phyloP scores from a whole-genome alignment of 1,140 invertebrate genomes.

The Limonius californicus region DNA sequence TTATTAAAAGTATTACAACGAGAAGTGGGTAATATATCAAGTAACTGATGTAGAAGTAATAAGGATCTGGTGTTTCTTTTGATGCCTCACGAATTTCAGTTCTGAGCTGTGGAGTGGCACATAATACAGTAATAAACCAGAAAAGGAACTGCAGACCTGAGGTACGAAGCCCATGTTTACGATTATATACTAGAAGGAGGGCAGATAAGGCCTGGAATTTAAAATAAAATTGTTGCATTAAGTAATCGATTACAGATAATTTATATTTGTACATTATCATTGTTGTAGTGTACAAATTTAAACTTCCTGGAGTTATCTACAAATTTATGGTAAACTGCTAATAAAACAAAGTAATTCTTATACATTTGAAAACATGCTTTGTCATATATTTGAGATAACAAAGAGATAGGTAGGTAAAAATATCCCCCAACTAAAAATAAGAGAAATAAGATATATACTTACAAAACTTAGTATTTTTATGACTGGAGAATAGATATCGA shows the following conservation, averaged over 20 bases:
- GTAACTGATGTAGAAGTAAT: conserved; percentile 69
- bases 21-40: conserved; percentile 78
- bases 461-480: conserved; percentile 76
- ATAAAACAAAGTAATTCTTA: too few species aligned
- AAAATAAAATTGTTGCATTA: too few species aligned
- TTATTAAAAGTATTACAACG: conserved; percentile 69
- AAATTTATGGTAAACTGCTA: too few species aligned
- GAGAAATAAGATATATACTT: conserved; percentile 61
- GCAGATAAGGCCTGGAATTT: conserved; percentile 67
- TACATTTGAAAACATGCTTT: too few species aligned
- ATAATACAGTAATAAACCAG: conserved; percentile 73
- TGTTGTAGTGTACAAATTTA: too few species aligned
- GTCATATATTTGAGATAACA: too few species aligned
- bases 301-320: too few species aligned
- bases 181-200: conserved; percentile 70
- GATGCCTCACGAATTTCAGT: conserved; percentile 56
- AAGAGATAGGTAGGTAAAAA: too few species aligned
- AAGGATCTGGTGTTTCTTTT: conserved; percentile 45
- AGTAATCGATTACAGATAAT: too few species aligned
- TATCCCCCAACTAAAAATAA: too few species aligned
- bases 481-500: conserved; percentile 69
- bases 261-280: too few species aligned
- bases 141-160: conserved; percentile 89
- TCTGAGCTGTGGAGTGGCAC: conserved; percentile 69
- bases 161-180: conserved; percentile 76